Evolutionary conservation across 2,888 invertebrate species (phyloP).

Genomic region (Branchipolynoe longqiensis): DNA sequence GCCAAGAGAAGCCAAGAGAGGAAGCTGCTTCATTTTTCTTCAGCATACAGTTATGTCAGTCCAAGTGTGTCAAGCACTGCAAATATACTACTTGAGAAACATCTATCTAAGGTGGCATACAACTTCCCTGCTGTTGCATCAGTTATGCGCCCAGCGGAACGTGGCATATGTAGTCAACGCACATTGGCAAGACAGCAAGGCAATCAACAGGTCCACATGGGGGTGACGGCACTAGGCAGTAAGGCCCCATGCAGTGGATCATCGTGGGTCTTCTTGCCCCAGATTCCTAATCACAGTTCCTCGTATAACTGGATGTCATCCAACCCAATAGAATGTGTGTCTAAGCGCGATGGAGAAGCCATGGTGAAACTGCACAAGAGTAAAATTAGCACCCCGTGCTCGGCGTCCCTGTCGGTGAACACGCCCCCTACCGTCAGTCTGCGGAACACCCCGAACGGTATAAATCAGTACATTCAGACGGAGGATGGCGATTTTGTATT

Average conservation of each 20-base stretch:
- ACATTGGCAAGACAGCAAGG: neutral
- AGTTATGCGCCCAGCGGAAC: neutral
- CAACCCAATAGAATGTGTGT: neutral
- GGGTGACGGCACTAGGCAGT: neutral
- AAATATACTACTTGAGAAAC: constrained; percentile 1
- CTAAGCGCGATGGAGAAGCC: neutral
- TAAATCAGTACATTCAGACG: constrained; percentile 1
- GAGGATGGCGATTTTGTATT: constrained; percentile 32
- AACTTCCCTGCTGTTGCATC: constrained; percentile 9
- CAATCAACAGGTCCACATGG: neutral
- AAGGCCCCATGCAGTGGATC: neutral
- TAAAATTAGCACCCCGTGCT: too few relatives aligned
- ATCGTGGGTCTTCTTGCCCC: neutral
- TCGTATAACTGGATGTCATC: neutral
- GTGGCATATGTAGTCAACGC: neutral
- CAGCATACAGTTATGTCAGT: constrained; percentile 26
- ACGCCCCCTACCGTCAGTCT: constrained; percentile 38
- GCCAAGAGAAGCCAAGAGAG: constrained; percentile 4
- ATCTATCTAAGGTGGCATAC: constrained; percentile 1
- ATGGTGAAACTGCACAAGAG: neutral
- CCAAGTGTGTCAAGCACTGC: constrained; percentile 29
- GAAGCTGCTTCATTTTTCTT: neutral
- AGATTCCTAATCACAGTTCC: neutral
- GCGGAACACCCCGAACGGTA: neutral
- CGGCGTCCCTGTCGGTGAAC: neutral